These are phyloP conservation scores for Calameuta filiformis DNA, from an alignment of 2,888 invertebrate species.

Conservation along the genomic window DNA sequence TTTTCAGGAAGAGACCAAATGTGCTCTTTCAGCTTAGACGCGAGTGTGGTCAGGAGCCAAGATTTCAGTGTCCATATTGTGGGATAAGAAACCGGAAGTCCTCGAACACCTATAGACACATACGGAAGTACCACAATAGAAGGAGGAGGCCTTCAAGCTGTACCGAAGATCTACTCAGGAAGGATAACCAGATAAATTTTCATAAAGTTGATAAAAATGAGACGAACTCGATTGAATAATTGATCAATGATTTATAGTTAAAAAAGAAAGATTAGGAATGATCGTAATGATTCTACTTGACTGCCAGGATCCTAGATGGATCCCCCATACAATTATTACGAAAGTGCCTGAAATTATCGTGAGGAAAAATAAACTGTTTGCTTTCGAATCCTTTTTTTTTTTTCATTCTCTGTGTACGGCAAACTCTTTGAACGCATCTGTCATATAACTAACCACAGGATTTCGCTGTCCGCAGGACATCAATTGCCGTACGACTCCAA, in stretches of 20 bases:
- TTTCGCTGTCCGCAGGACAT: constrained; percentile 51
- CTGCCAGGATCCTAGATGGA: too few relatives aligned
- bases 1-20: constrained; percentile 10
- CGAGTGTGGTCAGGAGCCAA: constrained; percentile 47
- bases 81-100: constrained; percentile 38
- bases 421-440: background rate
- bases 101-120: constrained; percentile 34
- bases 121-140: constrained; percentile 29
- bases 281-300: too few relatives aligned
- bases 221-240: too few relatives aligned
- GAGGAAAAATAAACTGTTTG: too few relatives aligned
- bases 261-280: too few relatives aligned
- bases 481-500: constrained; percentile 35
- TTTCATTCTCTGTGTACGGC: background rate
- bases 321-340: too few relatives aligned
- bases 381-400: background rate
- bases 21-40: constrained; percentile 15
- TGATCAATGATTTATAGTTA: too few relatives aligned
- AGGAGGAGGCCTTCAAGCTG: constrained; percentile 32
- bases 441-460: constrained; percentile 8
- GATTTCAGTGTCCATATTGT: constrained; percentile 47
- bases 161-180: constrained; percentile 23
- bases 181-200: too few relatives aligned
- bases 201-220: too few relatives aligned
- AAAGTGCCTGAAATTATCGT: too few relatives aligned